A percentile compares a stretch with the other conserved stretches of the same genome.
phyloP scores from a whole-genome alignment of 1,140 invertebrate genomes.

The Cyrtorhinus lividipennis region DNA sequence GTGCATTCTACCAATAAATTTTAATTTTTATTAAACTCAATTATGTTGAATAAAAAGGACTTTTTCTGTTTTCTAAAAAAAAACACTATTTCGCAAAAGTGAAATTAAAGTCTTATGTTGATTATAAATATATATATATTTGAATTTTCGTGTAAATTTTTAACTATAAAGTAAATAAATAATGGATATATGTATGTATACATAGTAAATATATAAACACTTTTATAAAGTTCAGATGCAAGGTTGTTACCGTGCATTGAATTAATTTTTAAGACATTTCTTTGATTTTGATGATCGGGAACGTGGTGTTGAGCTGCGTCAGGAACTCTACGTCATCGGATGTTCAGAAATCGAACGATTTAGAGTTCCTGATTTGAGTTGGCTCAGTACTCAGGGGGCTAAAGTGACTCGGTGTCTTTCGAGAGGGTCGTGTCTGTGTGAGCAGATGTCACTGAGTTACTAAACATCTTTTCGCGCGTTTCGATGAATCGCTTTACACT shows the following conservation, averaged over 20 bases:
- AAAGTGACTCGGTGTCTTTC: no score
- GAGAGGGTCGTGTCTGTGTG: no score
- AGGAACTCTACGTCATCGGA: no score
- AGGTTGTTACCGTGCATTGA: slow-evolving; percentile 1
- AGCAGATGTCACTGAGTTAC: no score
- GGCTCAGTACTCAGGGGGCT: no score
- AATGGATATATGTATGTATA: background rate
- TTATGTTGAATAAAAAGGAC: background rate
- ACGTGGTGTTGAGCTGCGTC: no score
- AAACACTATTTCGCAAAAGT: background rate
- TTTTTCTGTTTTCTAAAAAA: background rate
- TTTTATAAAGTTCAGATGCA: slow-evolving; percentile 1
- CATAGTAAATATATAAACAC: slow-evolving; percentile 5
- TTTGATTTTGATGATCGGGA: background rate
- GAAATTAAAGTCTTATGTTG: slow-evolving; percentile 2
- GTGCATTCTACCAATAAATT: slow-evolving; percentile 6
- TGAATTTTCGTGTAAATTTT: slow-evolving; percentile 4
- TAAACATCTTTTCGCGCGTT: no score
- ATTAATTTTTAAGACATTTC: background rate
- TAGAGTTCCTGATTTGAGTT: no score
- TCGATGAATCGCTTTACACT: no score
- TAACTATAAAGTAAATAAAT: background rate
- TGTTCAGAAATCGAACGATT: no score
- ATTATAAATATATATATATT: background rate
- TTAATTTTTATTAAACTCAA: slow-evolving; percentile 3